Conservation (phyloP, 2,797 vertebrate genomes). For the Eupleurogrammus muticus region DNA sequence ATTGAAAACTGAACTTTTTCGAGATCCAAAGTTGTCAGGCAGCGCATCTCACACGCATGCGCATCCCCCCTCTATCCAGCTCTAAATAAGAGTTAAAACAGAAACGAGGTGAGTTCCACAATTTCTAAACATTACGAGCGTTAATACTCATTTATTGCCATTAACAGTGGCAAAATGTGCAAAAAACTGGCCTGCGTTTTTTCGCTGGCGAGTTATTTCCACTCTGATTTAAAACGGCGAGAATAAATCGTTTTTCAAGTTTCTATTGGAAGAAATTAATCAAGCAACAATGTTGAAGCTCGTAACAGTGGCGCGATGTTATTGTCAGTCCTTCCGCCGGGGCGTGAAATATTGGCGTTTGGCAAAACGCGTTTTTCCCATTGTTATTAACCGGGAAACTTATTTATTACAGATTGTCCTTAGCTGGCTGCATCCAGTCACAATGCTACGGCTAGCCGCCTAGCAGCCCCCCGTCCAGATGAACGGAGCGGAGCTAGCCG, state of each 20-base stretch:
- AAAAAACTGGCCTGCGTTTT: constrained; percentile 51
- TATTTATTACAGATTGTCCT: constrained; percentile 86
- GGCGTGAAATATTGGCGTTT: constrained; percentile 48
- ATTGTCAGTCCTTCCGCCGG: constrained; percentile 23
- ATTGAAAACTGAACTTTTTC: constrained; percentile 84
- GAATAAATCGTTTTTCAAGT: constrained; percentile 87
- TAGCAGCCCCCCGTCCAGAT: constrained; percentile 69
- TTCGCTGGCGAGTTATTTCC: constrained; percentile 60
- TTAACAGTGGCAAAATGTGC: constrained; percentile 44
- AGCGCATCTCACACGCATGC: constrained; percentile 85
- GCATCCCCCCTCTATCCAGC: constrained; percentile 80
- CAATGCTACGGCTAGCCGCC: constrained; percentile 80
- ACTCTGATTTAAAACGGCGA: constrained; percentile 77
- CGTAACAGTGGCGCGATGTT: constrained; percentile 53
- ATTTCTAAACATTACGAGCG: constrained; percentile 76
- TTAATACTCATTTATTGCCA: constrained; percentile 46
- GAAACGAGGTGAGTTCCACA: constrained; percentile 90
- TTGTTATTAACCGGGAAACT: constrained; percentile 80
- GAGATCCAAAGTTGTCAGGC: constrained; percentile 86
- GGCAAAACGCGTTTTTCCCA: constrained; percentile 71
- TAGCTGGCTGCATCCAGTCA: constrained; percentile 84
- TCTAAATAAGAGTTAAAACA: constrained; percentile 91
- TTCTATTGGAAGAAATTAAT: constrained; percentile 87
- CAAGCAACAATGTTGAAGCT: constrained; percentile 76
- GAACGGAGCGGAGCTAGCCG: constrained; percentile 77